phyloP scores from a whole-genome alignment of 2,797 vertebrate species.

The Xenentodon cancila region DNA sequence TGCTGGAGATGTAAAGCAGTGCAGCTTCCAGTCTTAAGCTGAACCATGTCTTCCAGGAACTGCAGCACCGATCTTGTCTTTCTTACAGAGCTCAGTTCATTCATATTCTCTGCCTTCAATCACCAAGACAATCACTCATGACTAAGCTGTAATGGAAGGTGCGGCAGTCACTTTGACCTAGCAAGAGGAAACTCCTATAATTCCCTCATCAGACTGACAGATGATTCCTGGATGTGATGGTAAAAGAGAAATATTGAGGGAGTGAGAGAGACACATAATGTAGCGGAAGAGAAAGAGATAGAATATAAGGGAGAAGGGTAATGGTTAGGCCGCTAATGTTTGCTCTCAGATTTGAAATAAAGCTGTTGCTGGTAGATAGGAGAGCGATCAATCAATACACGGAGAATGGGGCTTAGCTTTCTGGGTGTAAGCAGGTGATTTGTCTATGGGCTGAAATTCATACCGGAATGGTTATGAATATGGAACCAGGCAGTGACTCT shows the following conservation, averaged over 20 bases:
- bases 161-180: slow-evolving; percentile 70
- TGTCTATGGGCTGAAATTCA: slow-evolving; percentile 58
- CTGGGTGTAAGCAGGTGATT: slow-evolving; percentile 63
- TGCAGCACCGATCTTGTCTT: slow-evolving; percentile 12
- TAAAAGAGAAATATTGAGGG: slow-evolving; percentile 31
- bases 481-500: slow-evolving; percentile 59
- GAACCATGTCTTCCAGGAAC: slow-evolving; percentile 14
- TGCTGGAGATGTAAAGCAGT: slow-evolving; percentile 13
- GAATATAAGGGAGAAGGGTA: slow-evolving; percentile 55
- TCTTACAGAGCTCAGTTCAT: slow-evolving; percentile 57
- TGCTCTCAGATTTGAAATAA: slow-evolving; percentile 77
- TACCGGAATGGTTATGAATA: slow-evolving; percentile 65
- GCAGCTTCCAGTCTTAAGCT: slow-evolving; percentile 32
- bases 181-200: slow-evolving; percentile 70
- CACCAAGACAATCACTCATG: slow-evolving; percentile 66
- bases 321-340: slow-evolving; percentile 67
- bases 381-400: slow-evolving; percentile 70
- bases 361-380: slow-evolving; percentile 57
- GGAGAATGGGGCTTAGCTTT: slow-evolving; percentile 52
- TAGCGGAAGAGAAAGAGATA: slow-evolving; percentile 42
- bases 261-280: slow-evolving; percentile 15
- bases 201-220: slow-evolving; percentile 71
- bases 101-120: slow-evolving; percentile 63
- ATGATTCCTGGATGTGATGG: slow-evolving; percentile 67
- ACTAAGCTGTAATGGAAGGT: slow-evolving; percentile 67